These are phyloP conservation scores for Pasiphila rectangulata DNA, from an alignment of 2,888 invertebrate genomes.

Conservation along the genomic window DNA sequence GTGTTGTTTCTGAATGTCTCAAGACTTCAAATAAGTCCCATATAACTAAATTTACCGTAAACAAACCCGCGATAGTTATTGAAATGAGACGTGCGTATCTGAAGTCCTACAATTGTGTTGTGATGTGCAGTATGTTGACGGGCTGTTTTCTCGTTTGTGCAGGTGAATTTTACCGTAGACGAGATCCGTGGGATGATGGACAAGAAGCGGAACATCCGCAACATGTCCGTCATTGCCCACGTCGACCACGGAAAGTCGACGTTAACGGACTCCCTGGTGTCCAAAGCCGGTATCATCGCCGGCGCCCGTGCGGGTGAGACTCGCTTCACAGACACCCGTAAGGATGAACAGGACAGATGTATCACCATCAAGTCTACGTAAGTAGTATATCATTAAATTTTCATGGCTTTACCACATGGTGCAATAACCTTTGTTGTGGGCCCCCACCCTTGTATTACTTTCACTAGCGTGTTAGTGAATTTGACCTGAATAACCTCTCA, in stretches of 20 bases:
- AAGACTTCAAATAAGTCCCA: neutral
- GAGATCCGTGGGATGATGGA: slow-evolving; percentile 99
- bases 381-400: slow-evolving; percentile 62
- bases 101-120: slow-evolving; percentile 58
- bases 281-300: slow-evolving; percentile 99
- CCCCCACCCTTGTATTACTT: slow-evolving; percentile 7
- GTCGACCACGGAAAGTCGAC: slow-evolving; percentile 99
- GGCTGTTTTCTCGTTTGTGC: slow-evolving; percentile 62
- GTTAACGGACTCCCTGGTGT: slow-evolving; percentile 98
- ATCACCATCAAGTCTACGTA: slow-evolving; percentile 99
- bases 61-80: slow-evolving; percentile 7
- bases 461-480: slow-evolving; percentile 34
- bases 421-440: slow-evolving; percentile 38
- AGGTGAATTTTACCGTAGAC: slow-evolving; percentile 99
- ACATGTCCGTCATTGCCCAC: slow-evolving; percentile 99
- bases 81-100: slow-evolving; percentile 61
- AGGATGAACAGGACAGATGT: slow-evolving; percentile 99
- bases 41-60: neutral
- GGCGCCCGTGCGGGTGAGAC: slow-evolving; percentile 99
- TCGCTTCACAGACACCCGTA: slow-evolving; percentile 99
- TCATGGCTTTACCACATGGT: slow-evolving; percentile 45
- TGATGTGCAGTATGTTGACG: slow-evolving; percentile 55
- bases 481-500: slow-evolving; percentile 20
- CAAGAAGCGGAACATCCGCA: slow-evolving; percentile 99
- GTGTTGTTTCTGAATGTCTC: slow-evolving; percentile 49